Conservation (phyloP, 2,888 invertebrate species). For the Harpalus rubripes region DNA sequence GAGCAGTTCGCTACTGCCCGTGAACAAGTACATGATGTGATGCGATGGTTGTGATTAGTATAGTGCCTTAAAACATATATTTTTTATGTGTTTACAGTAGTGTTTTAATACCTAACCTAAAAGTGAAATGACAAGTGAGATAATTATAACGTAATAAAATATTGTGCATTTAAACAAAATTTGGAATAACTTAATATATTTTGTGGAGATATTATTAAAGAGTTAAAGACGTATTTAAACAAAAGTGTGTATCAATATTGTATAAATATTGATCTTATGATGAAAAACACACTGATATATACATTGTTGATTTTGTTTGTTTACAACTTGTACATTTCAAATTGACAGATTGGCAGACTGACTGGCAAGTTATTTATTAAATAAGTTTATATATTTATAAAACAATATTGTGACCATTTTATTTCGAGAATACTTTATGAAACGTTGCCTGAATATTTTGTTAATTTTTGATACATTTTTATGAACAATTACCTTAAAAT, state of each 20-base stretch:
- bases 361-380: not conserved
- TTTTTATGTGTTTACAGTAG: constrained; percentile 3
- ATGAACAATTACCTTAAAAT: too few relatives aligned
- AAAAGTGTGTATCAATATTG: not conserved
- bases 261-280: too few relatives aligned
- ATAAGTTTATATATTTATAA: not conserved
- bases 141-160: not conserved
- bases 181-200: not conserved
- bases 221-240: too few relatives aligned
- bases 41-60: constrained; percentile 46
- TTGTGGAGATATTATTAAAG: too few relatives aligned
- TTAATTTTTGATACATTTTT: too few relatives aligned
- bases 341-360: not conserved
- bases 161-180: not conserved
- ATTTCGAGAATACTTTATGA: too few relatives aligned
- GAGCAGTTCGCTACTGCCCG: constrained; percentile 10
- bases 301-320: constrained; percentile 1
- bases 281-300: not conserved
- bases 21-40: constrained; percentile 10
- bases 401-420: too few relatives aligned
- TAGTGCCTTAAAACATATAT: constrained; percentile 22
- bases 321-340: not conserved
- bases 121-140: not conserved
- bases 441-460: too few relatives aligned
- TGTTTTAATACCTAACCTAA: constrained; percentile 9